Conservation (phyloP, 2,888 invertebrate genomes). For the Pemphredon lugubris region DNA sequence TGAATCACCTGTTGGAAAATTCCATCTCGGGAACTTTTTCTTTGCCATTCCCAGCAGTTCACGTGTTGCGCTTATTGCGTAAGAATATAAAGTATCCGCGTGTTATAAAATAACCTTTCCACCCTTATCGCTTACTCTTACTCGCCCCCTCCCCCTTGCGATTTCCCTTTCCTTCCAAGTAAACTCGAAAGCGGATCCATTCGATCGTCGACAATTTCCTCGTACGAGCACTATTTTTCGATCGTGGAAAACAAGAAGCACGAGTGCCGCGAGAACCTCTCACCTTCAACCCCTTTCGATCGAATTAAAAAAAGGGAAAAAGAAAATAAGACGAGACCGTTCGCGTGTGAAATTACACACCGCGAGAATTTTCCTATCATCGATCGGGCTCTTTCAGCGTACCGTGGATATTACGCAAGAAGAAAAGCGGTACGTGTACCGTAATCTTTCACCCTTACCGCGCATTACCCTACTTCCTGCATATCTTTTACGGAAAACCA, state of each 20-base stretch:
- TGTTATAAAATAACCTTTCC: constrained; percentile 1
- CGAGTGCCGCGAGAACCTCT: neutral
- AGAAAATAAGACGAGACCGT: too few species aligned
- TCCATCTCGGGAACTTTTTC: constrained; percentile 17
- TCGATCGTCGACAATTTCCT: constrained; percentile 18
- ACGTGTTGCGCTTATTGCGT: constrained; percentile 37
- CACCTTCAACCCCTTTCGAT: neutral
- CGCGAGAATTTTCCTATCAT: too few species aligned
- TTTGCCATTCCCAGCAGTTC: constrained; percentile 25
- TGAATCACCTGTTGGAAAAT: constrained; percentile 19
- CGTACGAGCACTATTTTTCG: constrained; percentile 3
- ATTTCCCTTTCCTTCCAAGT: neutral
- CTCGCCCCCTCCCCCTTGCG: neutral
- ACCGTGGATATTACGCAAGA: too few species aligned
- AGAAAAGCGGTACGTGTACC: too few species aligned
- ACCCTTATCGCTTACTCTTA: constrained; percentile 11
- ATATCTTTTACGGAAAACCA: too few species aligned
- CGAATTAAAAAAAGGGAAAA: too few species aligned
- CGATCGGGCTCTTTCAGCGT: too few species aligned
- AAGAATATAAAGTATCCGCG: constrained; percentile 16
- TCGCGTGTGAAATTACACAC: too few species aligned
- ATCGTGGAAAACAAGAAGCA: neutral
- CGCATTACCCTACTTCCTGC: too few species aligned
- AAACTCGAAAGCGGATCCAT: constrained; percentile 8
- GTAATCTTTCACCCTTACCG: too few species aligned